These are phyloP conservation scores for Tachysurus vachellii DNA, from an alignment of 2,113 vertebrate genomes.

Conservation along the genomic window DNA sequence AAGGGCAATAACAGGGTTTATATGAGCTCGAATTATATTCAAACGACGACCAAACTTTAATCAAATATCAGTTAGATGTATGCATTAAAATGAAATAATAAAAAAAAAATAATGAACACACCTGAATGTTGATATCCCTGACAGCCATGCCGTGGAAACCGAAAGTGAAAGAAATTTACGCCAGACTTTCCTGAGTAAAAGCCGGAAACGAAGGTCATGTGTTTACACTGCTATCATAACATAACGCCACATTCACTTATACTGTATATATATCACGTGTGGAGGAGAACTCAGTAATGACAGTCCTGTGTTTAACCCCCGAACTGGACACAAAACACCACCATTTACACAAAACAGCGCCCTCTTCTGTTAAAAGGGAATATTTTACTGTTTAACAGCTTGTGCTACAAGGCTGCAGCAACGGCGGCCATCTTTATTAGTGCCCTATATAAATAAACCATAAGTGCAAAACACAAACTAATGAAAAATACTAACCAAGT, in stretches of 20 bases:
- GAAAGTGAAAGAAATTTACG: constrained; percentile 33
- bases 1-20: not conserved
- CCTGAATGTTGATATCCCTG: not conserved
- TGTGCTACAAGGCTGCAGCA: too few species aligned
- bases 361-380: constrained; percentile 9
- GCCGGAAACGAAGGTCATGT: not conserved
- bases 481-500: not conserved
- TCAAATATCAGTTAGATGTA: not conserved
- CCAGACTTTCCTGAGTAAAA: not conserved
- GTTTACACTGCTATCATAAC: not conserved
- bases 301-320: not conserved
- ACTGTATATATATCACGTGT: not conserved
- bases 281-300: too few species aligned
- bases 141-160: not conserved
- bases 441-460: not conserved
- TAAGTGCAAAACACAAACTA: not conserved
- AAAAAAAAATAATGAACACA: not conserved
- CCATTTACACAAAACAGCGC: not conserved
- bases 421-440: too few species aligned
- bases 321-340: not conserved
- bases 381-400: too few species aligned
- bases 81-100: not conserved
- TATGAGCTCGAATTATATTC: not conserved
- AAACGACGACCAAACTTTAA: not conserved
- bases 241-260: not conserved